Percentiles rank a stretch among this genome's conserved stretches.
Conservation (phyloP, 2,888 invertebrate genomes). For the Molorchus minor region DNA sequence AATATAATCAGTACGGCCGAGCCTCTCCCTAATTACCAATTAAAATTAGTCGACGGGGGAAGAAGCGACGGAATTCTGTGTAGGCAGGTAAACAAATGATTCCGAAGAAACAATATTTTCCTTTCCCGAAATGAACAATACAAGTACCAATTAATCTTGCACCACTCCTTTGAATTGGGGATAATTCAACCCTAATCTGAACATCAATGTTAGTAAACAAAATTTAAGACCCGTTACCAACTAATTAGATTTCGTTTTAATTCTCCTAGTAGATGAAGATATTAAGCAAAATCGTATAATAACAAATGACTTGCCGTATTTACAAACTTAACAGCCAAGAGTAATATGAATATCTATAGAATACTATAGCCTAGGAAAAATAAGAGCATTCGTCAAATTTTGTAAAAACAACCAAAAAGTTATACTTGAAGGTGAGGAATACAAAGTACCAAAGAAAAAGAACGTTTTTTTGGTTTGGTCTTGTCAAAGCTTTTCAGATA, state of each 20-base stretch:
- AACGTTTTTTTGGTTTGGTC: no score
- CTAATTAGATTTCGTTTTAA: slow-evolving; percentile 10
- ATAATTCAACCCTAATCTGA: slow-evolving; percentile 12
- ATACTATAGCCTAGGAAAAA: no score
- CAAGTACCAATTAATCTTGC: slow-evolving; percentile 16
- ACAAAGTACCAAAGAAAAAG: no score
- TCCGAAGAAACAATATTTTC: slow-evolving; percentile 24
- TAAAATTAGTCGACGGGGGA: slow-evolving; percentile 8
- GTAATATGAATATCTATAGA: no score
- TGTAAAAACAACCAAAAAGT: no score
- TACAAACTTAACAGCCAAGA: no score
- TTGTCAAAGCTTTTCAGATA: no score
- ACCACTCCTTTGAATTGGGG: slow-evolving; percentile 5
- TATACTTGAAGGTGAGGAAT: no score
- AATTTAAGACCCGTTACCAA: not conserved
- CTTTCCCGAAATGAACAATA: slow-evolving; percentile 19
- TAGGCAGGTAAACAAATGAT: slow-evolving; percentile 19
- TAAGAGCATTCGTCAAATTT: no score
- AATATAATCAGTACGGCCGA: slow-evolving; percentile 5
- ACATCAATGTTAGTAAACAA: slow-evolving; percentile 5
- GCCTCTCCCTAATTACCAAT: slow-evolving; percentile 16
- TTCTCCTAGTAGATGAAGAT: no score
- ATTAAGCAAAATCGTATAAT: no score
- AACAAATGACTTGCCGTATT: no score
- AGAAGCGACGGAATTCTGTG: slow-evolving; percentile 2